phyloP scores from a whole-genome alignment of 2,888 invertebrate species.

The Eupithecia tripunctaria region DNA sequence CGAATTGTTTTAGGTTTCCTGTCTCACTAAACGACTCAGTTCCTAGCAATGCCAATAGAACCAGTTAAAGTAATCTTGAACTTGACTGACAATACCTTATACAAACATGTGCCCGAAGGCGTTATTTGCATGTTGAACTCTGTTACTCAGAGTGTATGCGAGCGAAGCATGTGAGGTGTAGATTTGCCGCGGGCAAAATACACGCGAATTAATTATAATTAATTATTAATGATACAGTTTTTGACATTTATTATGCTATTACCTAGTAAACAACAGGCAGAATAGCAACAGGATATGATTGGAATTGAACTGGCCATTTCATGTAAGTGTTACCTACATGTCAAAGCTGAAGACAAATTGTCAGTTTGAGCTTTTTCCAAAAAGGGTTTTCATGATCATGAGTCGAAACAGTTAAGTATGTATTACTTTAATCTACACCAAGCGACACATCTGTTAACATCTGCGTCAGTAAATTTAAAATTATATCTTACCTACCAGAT shows the following conservation, averaged over 20 bases:
- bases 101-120: conserved; percentile 36
- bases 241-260: not conserved
- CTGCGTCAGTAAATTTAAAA: too few relatives aligned
- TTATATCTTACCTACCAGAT: too few relatives aligned
- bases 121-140: conserved; percentile 34
- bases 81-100: conserved; percentile 38
- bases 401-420: too few relatives aligned
- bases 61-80: conserved; percentile 41
- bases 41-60: conserved; percentile 21
- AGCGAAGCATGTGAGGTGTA: conserved; percentile 11
- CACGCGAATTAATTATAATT: not conserved
- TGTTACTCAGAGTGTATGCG: conserved; percentile 25
- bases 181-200: conserved; percentile 10
- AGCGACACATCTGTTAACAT: too few relatives aligned
- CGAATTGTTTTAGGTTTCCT: conserved; percentile 18
- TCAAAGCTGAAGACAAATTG: too few relatives aligned
- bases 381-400: too few relatives aligned
- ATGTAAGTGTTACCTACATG: too few relatives aligned
- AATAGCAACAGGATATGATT: too few relatives aligned
- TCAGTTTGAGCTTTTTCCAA: too few relatives aligned
- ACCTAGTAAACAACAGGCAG: not conserved
- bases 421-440: too few relatives aligned
- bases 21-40: not conserved
- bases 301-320: too few relatives aligned
- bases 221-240: not conserved